A percentile compares a stretch with the other conserved stretches of the same genome.
phyloP scores from a whole-genome alignment of 2,113 vertebrate species.

The Zonotrichia leucophrys region DNA sequence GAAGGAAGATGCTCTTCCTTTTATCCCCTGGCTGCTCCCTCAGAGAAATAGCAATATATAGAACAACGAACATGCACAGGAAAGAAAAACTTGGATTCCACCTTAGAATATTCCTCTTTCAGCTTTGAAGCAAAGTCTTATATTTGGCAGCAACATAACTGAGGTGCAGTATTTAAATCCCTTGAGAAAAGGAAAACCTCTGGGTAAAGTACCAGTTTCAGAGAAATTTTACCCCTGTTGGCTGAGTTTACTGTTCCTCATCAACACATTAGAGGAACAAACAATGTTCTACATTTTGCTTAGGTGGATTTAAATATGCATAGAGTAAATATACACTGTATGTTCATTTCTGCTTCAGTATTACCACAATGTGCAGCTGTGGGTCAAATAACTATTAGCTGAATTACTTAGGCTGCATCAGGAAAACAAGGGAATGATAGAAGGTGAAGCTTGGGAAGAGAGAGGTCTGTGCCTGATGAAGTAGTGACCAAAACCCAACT shows the following conservation, averaged over 20 bases:
- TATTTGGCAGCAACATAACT: background rate
- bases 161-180: background rate
- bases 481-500: background rate
- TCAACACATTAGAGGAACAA: background rate
- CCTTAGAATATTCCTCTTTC: background rate
- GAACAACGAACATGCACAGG: background rate
- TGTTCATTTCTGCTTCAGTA: background rate
- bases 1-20: background rate
- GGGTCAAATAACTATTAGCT: background rate
- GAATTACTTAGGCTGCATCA: background rate
- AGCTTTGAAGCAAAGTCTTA: background rate
- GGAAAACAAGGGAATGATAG: background rate
- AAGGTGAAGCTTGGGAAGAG: background rate
- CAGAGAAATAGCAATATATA: background rate
- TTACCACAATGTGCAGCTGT: background rate
- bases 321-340: background rate
- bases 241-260: background rate
- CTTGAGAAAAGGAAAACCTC: background rate
- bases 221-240: background rate
- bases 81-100: background rate
- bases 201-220: background rate
- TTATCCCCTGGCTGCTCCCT: background rate
- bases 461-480: background rate
- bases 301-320: background rate
- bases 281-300: background rate